Evolutionary conservation across 2,888 invertebrate species (phyloP), one percentile per base, ranked within the genome.

Genomic region (Teinopalpus imperialis): DNA sequence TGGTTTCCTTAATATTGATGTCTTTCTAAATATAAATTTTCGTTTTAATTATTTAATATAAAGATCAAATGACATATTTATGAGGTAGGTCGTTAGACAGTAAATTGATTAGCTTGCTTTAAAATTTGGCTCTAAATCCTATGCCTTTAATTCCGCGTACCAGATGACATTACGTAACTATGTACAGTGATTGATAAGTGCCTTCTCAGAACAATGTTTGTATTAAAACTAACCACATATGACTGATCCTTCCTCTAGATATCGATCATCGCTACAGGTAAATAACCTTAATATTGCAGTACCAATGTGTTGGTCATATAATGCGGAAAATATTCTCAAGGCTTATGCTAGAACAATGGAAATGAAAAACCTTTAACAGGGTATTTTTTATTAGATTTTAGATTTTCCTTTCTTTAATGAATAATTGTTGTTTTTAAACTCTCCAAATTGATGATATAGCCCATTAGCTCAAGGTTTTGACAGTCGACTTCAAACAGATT

Each of bases 241-340:
- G 14, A 26, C 12, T 31, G 10, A 26, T 39, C 18, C 13, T 3
- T 21, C 4, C 5, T 23, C 9, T 9, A 27, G n/a, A 35, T 35
- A 46, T 46, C 46, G 34, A 41, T 45, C 40, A 45, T 40, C 40
- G 21, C 32, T 29, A 16, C 18, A 12, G 23, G 35, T 18, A 35
- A 46, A 44, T 18, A 37, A 9, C n/a, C 5, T 26, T 7, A 7
- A 26, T 12, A 13, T 14, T 27, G 26, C 26, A 31, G 37, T 31
- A 34, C 31, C 30, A 37, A 31, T 37, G 8, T n/a, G 16, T 44
- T 37, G 37, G 23, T 37, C 37, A 44, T 37, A 21, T 8, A 24
- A 8, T 24, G n/a, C 24, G 24, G 9, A 24, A n/a, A n/a, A n/a
- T n/a, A n/a, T n/a, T n/a, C n/a, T n/a, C n/a, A n/a, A n/a, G n/a